A percentile compares a stretch with the other conserved stretches of the same genome.
Evolutionary conservation across 2,888 invertebrate species (phyloP).

Genomic region (Rhimphoctona megacephalus): DNA sequence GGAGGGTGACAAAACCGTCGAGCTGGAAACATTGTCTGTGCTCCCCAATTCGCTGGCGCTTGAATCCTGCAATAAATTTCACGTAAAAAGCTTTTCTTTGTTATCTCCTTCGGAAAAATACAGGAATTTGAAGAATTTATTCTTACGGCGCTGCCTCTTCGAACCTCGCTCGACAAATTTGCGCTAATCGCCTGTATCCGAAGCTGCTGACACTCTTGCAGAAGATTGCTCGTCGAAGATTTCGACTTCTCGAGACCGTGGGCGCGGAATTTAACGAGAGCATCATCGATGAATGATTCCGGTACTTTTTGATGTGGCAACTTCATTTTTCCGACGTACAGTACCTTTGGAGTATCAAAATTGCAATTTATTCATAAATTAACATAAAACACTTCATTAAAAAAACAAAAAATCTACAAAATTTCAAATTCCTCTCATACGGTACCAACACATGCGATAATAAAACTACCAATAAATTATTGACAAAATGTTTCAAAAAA

Average conservation of each 20-base stretch:
- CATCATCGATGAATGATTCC: slow-evolving; percentile 95
- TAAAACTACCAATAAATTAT: no score
- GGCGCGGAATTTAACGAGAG: slow-evolving; percentile 92
- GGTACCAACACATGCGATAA: neutral
- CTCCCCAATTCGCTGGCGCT: slow-evolving; percentile 80
- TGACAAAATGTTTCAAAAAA: neutral
- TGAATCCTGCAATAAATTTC: slow-evolving; percentile 77
- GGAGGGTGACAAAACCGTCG: slow-evolving; percentile 81
- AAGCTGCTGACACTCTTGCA: slow-evolving; percentile 84
- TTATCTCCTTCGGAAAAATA: neutral
- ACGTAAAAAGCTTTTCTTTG: slow-evolving; percentile 4
- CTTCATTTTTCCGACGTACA: slow-evolving; percentile 96
- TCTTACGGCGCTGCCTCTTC: slow-evolving; percentile 81
- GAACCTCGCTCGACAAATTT: slow-evolving; percentile 72
- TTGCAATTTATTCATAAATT: neutral
- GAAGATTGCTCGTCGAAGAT: slow-evolving; percentile 86
- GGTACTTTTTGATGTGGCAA: slow-evolving; percentile 93
- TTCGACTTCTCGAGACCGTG: slow-evolving; percentile 91
- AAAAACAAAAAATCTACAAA: neutral
- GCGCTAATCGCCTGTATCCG: slow-evolving; percentile 77
- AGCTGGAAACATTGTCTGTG: slow-evolving; percentile 81
- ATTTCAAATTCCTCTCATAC: neutral
- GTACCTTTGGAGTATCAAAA: slow-evolving; percentile 86
- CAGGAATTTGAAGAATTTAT: neutral
- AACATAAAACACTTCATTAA: neutral